Evolutionary conservation across 2,888 invertebrate species (phyloP).

Genomic region (Sphaeridia pumilis): DNA sequence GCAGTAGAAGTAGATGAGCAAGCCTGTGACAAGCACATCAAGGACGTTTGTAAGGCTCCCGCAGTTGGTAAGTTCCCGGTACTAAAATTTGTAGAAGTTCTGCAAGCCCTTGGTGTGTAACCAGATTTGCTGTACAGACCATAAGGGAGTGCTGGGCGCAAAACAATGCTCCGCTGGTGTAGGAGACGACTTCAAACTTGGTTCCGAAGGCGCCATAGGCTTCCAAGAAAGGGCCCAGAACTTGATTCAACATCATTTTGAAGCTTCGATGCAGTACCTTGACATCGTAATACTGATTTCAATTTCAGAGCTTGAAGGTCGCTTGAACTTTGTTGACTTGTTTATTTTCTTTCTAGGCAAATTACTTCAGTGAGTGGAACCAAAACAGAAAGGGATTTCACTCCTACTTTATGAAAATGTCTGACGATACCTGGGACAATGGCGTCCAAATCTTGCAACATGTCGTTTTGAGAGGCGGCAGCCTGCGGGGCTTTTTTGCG

Average conservation of each 20-base stretch:
- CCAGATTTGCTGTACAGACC: too few species aligned
- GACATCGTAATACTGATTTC: conserved; percentile 20
- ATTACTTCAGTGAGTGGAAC: conserved; percentile 29
- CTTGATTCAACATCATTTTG: conserved; percentile 20
- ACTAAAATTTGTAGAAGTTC: too few species aligned
- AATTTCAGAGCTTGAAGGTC: not conserved
- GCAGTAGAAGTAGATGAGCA: too few species aligned
- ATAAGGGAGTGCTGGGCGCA: too few species aligned
- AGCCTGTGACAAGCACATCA: too few species aligned
- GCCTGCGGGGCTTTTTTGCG: not conserved
- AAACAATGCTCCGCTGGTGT: too few species aligned
- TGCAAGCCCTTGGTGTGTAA: too few species aligned
- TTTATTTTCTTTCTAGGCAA: conserved; percentile 17
- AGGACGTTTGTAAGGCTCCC: too few species aligned
- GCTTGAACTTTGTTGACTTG: not conserved
- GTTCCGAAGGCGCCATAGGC: conserved; percentile 1
- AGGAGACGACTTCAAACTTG: too few species aligned
- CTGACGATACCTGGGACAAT: conserved; percentile 30
- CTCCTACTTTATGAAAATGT: conserved; percentile 24
- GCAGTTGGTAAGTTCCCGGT: too few species aligned
- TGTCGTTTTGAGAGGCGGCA: conserved; percentile 16
- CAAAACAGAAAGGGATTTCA: conserved; percentile 28
- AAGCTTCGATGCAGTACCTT: conserved; percentile 28
- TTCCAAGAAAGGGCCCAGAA: conserved; percentile 14
- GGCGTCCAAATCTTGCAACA: conserved; percentile 24